Base-by-base conservation (phyloP, 2,797 vertebrate species). In the Cyclura pinguis region DNA sequence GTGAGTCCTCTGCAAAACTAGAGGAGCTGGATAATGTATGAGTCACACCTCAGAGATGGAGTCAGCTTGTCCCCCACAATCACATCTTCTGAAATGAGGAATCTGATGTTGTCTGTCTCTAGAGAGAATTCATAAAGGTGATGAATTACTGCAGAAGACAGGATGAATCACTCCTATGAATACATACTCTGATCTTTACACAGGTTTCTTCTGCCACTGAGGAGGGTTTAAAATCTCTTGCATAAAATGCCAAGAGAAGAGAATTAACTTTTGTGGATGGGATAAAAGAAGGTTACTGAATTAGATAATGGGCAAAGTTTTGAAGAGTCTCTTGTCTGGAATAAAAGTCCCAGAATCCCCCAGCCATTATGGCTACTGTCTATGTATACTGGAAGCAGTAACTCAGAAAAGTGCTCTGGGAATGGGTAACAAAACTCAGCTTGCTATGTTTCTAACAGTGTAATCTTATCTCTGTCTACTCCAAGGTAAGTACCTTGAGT, bases 1-100 rank as follows among this genome's bases (percentile, higher is more conserved):
- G 89, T 90, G 42, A 93, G 90, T 85, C 92, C 91, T 92, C 89
- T 93, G 64, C 50, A 47, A 73, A 77, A 76, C 55, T 67, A 86
- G 89, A 89, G 88, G 88, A 90, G 69, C 16, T 89, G 94, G 91
- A 91, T 95, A 93, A 91, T 95, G 55, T 78, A 93, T 88, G 67
- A 89, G 72, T 93, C 91, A 24, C 3, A 24, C 12, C 12, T 32
- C 24, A 73, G 55, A 52, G 1, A 64, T 32, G 67, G 32, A 55
- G 35, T 57, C 85, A 32, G 69, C 93, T 85, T 0, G 10, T 92
- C 91, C 95, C 89, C 74, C 0, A 0, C 89, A 72, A 59, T 64
- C 87, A 69, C 3, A 35, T 50, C 32, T 89, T 87, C 57, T 62
- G 73, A 35, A 86, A 27, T 89, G 0, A 0, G 89, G 67, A 74